Conservation (phyloP, 2,113 vertebrate species). For the Potamarius usumacintae region DNA sequence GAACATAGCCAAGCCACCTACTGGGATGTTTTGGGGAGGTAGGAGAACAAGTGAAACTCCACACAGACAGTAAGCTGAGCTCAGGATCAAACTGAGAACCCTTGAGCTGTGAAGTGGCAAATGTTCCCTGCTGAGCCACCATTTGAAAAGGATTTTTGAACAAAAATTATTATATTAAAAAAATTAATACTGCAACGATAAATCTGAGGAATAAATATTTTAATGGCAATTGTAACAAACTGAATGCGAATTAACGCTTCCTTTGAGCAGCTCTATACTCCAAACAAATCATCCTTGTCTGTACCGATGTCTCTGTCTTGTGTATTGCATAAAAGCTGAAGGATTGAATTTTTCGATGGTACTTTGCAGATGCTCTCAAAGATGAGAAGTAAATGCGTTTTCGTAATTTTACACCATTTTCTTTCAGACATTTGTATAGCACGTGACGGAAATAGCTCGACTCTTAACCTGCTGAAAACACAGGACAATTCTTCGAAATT, state of each 20-base stretch:
- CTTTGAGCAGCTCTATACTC: background rate
- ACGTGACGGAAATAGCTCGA: background rate
- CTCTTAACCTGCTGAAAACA: background rate
- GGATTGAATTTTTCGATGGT: background rate
- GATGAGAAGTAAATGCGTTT: background rate
- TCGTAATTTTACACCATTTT: background rate
- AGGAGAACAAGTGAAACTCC: background rate
- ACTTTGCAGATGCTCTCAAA: background rate
- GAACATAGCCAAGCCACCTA: background rate
- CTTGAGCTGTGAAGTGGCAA: background rate
- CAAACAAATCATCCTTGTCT: background rate
- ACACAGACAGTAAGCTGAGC: background rate
- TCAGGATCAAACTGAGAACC: background rate
- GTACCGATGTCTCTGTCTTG: background rate
- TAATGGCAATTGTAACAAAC: background rate
- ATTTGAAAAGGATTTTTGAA: background rate
- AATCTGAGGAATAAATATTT: background rate
- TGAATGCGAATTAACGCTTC: background rate
- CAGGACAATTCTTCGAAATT: background rate
- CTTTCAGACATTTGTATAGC: background rate
- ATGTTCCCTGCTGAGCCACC: background rate
- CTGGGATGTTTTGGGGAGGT: background rate
- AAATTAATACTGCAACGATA: background rate
- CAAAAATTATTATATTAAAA: too few species aligned
- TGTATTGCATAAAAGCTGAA: background rate